Percentiles rank a stretch among this genome's conserved stretches.
Evolutionary conservation across 2,888 invertebrate genomes (phyloP).

Genomic region (Conops quadrifasciatus): DNA sequence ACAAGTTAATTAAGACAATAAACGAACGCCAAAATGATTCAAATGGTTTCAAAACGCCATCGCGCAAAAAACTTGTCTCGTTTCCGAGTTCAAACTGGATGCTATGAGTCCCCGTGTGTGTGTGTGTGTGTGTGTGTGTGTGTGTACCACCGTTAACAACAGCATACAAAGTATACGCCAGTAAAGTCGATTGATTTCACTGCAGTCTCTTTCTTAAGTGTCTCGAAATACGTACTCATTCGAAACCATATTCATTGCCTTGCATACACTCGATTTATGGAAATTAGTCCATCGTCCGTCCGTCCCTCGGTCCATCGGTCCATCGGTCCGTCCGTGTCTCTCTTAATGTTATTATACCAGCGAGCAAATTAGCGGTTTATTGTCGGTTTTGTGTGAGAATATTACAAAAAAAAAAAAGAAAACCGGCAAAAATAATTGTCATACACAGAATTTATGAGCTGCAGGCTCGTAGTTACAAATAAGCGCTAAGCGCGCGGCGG

Average conservation of each 20-base stretch:
- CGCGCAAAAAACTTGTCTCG: neutral
- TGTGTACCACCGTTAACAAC: neutral
- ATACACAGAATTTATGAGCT: constrained; percentile 11
- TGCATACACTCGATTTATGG: constrained; percentile 2
- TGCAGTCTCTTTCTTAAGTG: neutral
- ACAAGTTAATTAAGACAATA: constrained; percentile 33
- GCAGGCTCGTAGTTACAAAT: neutral
- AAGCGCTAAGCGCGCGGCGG: too few relatives aligned
- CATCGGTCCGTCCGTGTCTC: too few relatives aligned
- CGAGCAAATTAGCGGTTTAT: constrained; percentile 30
- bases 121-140: constrained; percentile 22
- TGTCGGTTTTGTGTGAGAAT: constrained; percentile 32
- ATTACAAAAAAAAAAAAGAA: too few relatives aligned
- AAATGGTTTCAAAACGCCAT: neutral
- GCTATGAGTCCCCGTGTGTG: neutral
- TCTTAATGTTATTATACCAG: constrained; percentile 8
- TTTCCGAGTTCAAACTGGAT: too few relatives aligned
- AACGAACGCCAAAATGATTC: constrained; percentile 23
- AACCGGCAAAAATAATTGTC: constrained; percentile 26
- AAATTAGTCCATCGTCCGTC: constrained; percentile 11
- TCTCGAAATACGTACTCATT: neutral
- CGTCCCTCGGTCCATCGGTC: too few relatives aligned
- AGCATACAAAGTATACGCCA: too few relatives aligned
- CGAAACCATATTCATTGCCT: neutral
- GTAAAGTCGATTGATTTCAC: too few relatives aligned